phyloP scores from a whole-genome alignment of 2,797 vertebrate species.

The Chloroceryle amazona region DNA sequence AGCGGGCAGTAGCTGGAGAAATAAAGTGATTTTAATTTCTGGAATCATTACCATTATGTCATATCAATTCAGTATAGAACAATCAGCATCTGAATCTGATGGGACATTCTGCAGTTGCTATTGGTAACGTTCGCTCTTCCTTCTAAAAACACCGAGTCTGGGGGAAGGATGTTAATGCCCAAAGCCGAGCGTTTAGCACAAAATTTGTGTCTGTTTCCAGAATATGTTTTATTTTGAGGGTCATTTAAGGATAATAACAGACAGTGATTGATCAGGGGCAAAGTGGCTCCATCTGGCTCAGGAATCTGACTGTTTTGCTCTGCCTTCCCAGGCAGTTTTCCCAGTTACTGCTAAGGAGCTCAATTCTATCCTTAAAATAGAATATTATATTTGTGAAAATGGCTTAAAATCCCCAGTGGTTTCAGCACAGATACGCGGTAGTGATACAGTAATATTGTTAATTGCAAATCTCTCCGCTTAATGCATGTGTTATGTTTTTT shows the following conservation, averaged over 20 bases:
- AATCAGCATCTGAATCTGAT: slow-evolving; percentile 51
- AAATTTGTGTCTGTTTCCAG: not conserved
- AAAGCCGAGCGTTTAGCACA: not conserved
- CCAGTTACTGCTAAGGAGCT: not conserved
- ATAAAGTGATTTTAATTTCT: slow-evolving; percentile 45
- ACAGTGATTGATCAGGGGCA: slow-evolving; percentile 59
- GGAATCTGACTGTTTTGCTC: not conserved
- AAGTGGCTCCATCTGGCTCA: slow-evolving; percentile 29
- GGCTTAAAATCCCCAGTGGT: slow-evolving; percentile 5
- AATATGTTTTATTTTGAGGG: not conserved
- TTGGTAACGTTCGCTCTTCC: slow-evolving; percentile 62
- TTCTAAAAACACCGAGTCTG: slow-evolving; percentile 39
- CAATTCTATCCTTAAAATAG: slow-evolving; percentile 33
- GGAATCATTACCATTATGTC: slow-evolving; percentile 45
- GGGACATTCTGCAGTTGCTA: slow-evolving; percentile 68
- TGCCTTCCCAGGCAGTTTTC: slow-evolving; percentile 10
- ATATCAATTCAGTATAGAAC: slow-evolving; percentile 35
- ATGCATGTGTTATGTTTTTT: not conserved
- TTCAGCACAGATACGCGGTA: not conserved
- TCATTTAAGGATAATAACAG: slow-evolving; percentile 59
- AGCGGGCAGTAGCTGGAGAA: not conserved
- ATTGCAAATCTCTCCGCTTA: slow-evolving; percentile 21
- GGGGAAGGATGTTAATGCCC: slow-evolving; percentile 13
- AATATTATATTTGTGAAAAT: slow-evolving; percentile 21
- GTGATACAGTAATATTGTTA: not conserved